Evolutionary conservation across 2,888 invertebrate genomes (phyloP), one percentile per base, ranked within the genome.

Genomic region (Trachelus stipa): DNA sequence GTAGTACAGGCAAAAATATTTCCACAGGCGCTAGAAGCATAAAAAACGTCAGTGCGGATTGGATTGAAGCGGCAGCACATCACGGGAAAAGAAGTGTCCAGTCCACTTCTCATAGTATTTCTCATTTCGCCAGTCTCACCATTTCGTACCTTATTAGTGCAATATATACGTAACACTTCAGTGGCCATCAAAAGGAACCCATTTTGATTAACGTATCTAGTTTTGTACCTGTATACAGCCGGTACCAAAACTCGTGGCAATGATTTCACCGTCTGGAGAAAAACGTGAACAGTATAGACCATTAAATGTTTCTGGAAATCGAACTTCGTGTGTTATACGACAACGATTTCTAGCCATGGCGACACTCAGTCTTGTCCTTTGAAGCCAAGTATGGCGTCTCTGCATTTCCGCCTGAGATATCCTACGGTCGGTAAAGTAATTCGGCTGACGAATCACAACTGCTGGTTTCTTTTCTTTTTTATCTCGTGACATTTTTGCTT

Each of bases 221-320:
- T 31, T 30, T 6, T 15, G 71, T 31, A 93, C 94, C 92, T 94
- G 93, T 84, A 94, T 92, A 75, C 92, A 85, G n/a, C 94, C 94
- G 73, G 92, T 90, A 30, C 93, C 93, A 86, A 93, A 93, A 11
- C 92, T 92, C n/a, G 92, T 90, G 31, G 93, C 91, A 76, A 94
- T 81, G 69, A 83, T 79, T n/a, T 91, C 87, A 6, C 93, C 93
- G 77, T 92, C 90, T 0, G 91, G 89, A 30, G 92, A 90, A 85
- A 91, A 94, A 69, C 90, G 85, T 83, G 93, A 90, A 75, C 84
- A 83, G 77, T 89, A 90, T 23, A 91, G 81, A n/a, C 92, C 91
- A 79, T 88, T 85, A 68, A 85, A 86, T n/a, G 79, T 87, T 69
- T 87, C 86, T 34, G 90, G 86, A 84, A 90, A 88, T 74, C 83